Evolutionary conservation across 2,113 vertebrate species (phyloP).

Genomic region (Macaca mulatta): DNA sequence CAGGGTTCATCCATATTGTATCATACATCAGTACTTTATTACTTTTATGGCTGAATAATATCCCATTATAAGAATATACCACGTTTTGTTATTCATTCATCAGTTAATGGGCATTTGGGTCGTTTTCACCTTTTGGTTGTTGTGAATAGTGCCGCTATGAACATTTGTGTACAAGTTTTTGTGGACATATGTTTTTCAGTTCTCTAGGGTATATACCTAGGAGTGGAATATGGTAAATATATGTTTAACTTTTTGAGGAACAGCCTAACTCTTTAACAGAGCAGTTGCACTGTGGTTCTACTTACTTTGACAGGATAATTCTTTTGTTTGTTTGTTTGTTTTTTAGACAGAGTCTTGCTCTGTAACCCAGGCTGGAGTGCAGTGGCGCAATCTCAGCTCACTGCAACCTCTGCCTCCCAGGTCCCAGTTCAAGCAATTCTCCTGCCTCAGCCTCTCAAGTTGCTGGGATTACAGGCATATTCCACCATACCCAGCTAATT

Average conservation of each 20-base stretch:
- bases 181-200: neutral
- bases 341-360: too few species aligned
- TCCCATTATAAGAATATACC: neutral
- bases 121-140: neutral
- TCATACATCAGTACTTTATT: neutral
- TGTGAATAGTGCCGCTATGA: too few species aligned
- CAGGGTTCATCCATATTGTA: neutral
- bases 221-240: neutral
- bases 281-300: neutral
- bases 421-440: too few species aligned
- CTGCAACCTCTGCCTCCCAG: too few species aligned
- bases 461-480: too few species aligned
- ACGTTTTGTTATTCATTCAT: neutral
- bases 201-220: neutral
- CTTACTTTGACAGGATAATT: neutral
- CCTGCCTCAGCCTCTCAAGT: too few species aligned
- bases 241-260: neutral
- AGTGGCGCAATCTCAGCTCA: too few species aligned
- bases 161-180: neutral
- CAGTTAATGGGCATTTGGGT: too few species aligned
- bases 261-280: neutral
- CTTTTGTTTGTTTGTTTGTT: neutral
- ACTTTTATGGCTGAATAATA: neutral
- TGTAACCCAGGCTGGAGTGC: too few species aligned
- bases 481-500: too few species aligned